Conservation (phyloP, 2,888 invertebrate species). For the Tetranychus piercei region DNA sequence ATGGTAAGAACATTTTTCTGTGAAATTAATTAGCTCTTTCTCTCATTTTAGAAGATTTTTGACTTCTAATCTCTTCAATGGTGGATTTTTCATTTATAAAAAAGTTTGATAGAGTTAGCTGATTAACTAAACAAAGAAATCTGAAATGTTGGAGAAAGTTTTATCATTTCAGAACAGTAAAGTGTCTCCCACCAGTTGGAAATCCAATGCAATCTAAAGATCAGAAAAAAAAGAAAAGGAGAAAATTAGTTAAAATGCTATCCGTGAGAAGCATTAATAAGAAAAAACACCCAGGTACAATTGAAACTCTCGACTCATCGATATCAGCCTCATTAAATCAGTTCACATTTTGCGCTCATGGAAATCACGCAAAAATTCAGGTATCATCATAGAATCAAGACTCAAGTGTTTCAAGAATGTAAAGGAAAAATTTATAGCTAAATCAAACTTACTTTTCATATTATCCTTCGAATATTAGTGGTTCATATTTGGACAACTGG, state of each 20-base stretch:
- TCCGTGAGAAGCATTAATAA: background rate
- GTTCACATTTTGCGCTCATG: background rate
- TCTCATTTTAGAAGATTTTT: background rate
- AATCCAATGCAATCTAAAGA: no score
- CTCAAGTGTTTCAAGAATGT: no score
- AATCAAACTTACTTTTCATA: no score
- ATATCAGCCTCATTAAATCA: background rate
- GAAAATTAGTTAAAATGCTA: background rate
- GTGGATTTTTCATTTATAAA: background rate
- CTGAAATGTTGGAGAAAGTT: background rate
- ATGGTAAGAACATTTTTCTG: background rate
- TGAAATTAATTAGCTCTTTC: background rate
- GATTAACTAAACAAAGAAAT: background rate
- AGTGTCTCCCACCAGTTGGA: background rate
- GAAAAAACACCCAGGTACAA: background rate
- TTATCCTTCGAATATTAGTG: no score
- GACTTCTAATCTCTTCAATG: background rate
- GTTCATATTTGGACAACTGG: no score
- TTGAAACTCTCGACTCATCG: background rate
- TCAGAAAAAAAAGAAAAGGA: background rate
- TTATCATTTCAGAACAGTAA: background rate
- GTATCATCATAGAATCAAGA: background rate
- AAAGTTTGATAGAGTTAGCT: background rate
- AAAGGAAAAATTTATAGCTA: no score
- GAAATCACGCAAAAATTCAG: background rate